phyloP scores from a whole-genome alignment of 2,113 vertebrate species.

The Hoplias malabaricus region DNA sequence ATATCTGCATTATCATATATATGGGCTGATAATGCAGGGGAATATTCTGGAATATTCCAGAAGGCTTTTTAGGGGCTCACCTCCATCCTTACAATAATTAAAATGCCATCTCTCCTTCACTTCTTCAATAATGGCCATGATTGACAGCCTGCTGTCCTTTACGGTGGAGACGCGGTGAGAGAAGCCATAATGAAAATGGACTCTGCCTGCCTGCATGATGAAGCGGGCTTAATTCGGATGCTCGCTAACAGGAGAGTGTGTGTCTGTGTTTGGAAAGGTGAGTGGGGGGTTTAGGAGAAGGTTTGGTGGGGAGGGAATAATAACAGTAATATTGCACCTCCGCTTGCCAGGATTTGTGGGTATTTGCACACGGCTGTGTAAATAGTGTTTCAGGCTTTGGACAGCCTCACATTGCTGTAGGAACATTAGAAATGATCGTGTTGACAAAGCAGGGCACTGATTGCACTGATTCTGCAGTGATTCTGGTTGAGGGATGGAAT shows the following conservation, averaged over 20 bases:
- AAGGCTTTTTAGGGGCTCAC: conserved; percentile 39
- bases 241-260: conserved; percentile 17
- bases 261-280: conserved; percentile 16
- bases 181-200: conserved; percentile 58
- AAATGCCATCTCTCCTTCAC: conserved; percentile 58
- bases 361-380: conserved; percentile 29
- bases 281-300: neutral
- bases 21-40: conserved; percentile 4
- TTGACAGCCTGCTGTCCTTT: conserved; percentile 47
- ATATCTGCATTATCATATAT: conserved; percentile 49
- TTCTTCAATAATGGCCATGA: conserved; percentile 35
- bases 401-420: neutral
- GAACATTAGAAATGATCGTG: neutral
- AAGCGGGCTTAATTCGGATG: conserved; percentile 46
- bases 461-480: neutral
- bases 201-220: conserved; percentile 55
- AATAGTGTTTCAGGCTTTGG: conserved; percentile 15
- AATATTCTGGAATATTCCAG: conserved; percentile 5
- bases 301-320: conserved; percentile 15
- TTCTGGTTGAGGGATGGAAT: neutral
- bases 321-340: conserved; percentile 17
- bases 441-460: neutral
- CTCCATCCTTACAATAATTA: conserved; percentile 62
- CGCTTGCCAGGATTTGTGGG: conserved; percentile 4
- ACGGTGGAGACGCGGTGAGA: conserved; percentile 28